These are phyloP conservation scores for Teleiodes luculella DNA, from an alignment of 2,888 invertebrate genomes.

Conservation along the genomic window DNA sequence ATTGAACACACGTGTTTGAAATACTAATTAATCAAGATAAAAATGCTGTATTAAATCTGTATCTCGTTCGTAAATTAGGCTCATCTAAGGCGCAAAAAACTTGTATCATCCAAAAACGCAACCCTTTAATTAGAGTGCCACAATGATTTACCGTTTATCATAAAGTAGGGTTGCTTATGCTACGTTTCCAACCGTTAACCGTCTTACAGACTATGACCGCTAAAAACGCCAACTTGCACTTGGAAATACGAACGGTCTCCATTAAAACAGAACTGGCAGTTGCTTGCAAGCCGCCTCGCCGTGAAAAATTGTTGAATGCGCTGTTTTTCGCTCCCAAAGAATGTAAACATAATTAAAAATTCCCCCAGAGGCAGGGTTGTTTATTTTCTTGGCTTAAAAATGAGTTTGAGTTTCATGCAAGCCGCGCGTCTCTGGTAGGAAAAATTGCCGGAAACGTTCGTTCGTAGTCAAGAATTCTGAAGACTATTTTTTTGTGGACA, in stretches of 20 bases:
- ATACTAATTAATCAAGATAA: too few species aligned
- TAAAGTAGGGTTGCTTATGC: not conserved
- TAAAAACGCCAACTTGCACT: conserved; percentile 16
- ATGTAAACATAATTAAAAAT: conserved; percentile 67
- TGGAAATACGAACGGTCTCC: conserved; percentile 36
- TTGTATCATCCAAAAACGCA: too few species aligned
- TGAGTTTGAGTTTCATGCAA: conserved; percentile 16
- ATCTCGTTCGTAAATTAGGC: too few species aligned
- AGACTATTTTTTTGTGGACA: too few species aligned
- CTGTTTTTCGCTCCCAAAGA: conserved; percentile 42
- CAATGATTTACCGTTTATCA: too few species aligned
- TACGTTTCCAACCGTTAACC: not conserved
- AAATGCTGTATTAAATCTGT: too few species aligned
- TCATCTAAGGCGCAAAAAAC: too few species aligned
- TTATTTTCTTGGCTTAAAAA: conserved; percentile 33
- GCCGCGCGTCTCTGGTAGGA: not conserved
- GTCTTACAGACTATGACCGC: not conserved
- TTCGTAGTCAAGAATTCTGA: too few species aligned
- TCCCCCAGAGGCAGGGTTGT: conserved; percentile 28
- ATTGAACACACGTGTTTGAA: too few species aligned
- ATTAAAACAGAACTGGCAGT: conserved; percentile 33
- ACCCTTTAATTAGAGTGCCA: too few species aligned
- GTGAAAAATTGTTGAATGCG: conserved; percentile 44
- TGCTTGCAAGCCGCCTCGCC: conserved; percentile 28
- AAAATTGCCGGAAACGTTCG: too few species aligned